phyloP scores from a whole-genome alignment of 2,113 vertebrate genomes.

The Podarcis raffonei region DNA sequence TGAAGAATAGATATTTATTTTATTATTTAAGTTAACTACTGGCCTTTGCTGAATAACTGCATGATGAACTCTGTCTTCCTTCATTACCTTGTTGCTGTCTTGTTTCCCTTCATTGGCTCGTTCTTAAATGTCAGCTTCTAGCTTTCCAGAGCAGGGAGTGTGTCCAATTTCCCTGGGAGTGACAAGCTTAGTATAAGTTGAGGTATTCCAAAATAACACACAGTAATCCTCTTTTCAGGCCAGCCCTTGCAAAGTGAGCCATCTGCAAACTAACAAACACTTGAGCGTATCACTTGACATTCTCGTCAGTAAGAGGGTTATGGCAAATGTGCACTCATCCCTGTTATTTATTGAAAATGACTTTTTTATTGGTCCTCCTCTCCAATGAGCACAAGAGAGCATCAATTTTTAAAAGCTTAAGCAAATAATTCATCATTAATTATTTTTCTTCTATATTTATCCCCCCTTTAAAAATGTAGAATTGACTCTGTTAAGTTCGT shows the following conservation, averaged over 20 bases:
- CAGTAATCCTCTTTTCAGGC: slow-evolving; percentile 19
- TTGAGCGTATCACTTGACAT: slow-evolving; percentile 24
- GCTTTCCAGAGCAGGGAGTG: slow-evolving; percentile 4
- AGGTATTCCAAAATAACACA: slow-evolving; percentile 1
- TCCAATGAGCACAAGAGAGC: not conserved
- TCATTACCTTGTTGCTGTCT: not conserved
- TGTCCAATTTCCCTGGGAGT: slow-evolving; percentile 9
- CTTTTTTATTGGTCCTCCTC: slow-evolving; percentile 12
- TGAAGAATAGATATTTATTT: slow-evolving; percentile 6
- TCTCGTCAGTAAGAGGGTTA: not conserved
- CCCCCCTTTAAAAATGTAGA: not conserved
- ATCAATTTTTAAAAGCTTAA: not conserved
- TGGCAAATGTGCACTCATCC: slow-evolving; percentile 3
- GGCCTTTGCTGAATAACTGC: slow-evolving; percentile 8
- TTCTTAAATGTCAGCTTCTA: slow-evolving; percentile 16
- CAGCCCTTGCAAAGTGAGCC: slow-evolving; percentile 15
- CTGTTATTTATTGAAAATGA: slow-evolving; percentile 11
- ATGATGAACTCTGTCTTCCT: slow-evolving; percentile 3
- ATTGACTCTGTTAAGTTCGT: not conserved
- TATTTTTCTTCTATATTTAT: not conserved
- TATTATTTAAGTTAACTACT: not conserved
- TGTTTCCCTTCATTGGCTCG: not conserved
- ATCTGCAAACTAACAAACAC: slow-evolving; percentile 33
- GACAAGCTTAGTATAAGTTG: slow-evolving; percentile 18
- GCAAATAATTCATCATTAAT: slow-evolving; percentile 16